A percentile compares a stretch with the other conserved stretches of the same genome.
These are phyloP conservation scores for Luehdorfia chinensis DNA, from an alignment of 1,140 invertebrate species.

Conservation along the genomic window DNA sequence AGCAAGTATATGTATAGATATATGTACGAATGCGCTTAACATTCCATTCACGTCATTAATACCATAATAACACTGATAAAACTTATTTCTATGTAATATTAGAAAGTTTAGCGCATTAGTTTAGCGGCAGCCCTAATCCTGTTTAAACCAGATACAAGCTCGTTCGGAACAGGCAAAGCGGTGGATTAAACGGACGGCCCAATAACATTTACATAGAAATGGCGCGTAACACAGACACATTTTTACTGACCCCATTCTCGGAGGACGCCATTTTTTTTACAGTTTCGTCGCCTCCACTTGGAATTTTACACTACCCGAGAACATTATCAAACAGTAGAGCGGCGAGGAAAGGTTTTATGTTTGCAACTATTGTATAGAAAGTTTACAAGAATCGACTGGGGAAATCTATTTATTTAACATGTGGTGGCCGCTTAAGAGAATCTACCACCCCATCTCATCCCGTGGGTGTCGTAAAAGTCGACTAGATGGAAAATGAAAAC, in stretches of 20 bases:
- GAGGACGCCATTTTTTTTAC: conserved; percentile 28
- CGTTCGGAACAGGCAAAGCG: conserved; percentile 48
- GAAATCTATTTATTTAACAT: too few relatives aligned
- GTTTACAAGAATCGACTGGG: too few relatives aligned
- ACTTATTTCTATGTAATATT: conserved; percentile 1
- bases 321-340: not conserved
- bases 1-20: too few relatives aligned
- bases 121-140: conserved; percentile 47
- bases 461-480: too few relatives aligned
- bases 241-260: conserved; percentile 43
- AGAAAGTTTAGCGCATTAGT: conserved; percentile 15
- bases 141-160: conserved; percentile 60
- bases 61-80: too few relatives aligned
- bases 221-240: conserved; percentile 42
- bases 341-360: too few relatives aligned
- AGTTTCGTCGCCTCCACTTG: not conserved
- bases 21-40: too few relatives aligned
- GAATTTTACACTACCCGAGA: conserved; percentile 20
- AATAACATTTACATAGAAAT: conserved; percentile 73
- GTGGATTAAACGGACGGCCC: conserved; percentile 62
- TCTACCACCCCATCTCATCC: too few relatives aligned
- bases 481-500: too few relatives aligned
- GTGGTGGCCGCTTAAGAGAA: too few relatives aligned
- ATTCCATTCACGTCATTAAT: too few relatives aligned
- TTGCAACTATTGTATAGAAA: too few relatives aligned